A percentile compares a stretch with the other conserved stretches of the same genome.
These are phyloP conservation scores for Ceyx cyanopectus DNA, from an alignment of 2,113 vertebrate species.

Conservation along the genomic window DNA sequence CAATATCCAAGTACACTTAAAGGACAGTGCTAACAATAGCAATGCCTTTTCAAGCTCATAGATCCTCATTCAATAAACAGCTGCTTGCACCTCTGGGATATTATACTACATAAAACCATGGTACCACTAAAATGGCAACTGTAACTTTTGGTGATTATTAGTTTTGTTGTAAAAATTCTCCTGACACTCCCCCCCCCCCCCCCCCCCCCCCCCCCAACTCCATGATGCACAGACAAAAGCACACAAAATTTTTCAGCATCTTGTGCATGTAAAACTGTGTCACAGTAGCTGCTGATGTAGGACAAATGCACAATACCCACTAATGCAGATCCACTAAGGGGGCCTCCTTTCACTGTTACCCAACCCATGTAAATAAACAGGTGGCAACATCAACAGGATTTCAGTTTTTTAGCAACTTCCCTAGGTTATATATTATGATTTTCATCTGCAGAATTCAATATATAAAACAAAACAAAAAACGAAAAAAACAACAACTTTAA, in stretches of 20 bases:
- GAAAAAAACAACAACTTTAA: background rate
- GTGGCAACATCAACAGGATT: background rate
- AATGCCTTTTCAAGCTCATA: background rate
- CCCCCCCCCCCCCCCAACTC: accelerated
- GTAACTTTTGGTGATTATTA: background rate
- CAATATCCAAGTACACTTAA: background rate
- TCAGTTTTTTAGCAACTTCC: no score
- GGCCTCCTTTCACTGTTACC: background rate
- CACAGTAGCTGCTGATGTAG: background rate
- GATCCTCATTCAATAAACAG: background rate
- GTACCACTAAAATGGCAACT: background rate
- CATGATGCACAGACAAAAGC: background rate
- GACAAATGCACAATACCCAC: background rate
- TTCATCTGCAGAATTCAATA: background rate
- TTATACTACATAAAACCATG: background rate
- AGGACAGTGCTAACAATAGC: background rate
- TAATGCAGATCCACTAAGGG: background rate
- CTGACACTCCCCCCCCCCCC: accelerated
- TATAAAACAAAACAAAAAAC: background rate
- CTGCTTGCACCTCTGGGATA: background rate
- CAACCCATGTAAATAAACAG: background rate
- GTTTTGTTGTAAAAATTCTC: background rate
- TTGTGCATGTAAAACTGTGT: background rate
- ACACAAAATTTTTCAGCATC: background rate
- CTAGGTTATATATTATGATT: background rate